Evolutionary conservation across 2,888 invertebrate genomes (phyloP).

Genomic region (Oligia fasciuncula): DNA sequence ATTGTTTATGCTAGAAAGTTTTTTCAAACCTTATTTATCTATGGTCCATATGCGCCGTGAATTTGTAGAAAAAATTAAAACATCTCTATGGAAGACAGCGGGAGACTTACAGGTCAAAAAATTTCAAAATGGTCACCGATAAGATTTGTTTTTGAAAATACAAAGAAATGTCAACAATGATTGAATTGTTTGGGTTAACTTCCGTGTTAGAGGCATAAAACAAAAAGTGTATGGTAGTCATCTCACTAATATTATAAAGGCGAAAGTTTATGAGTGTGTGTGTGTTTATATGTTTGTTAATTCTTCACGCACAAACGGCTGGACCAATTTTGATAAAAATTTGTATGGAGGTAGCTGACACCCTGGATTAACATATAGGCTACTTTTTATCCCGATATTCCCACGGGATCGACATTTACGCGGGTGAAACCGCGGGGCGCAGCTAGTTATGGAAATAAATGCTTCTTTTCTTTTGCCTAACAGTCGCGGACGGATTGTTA

Average conservation of each 20-base stretch:
- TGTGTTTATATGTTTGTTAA: too few species aligned
- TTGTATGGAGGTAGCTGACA: too few species aligned
- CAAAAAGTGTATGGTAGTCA: neutral
- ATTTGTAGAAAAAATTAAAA: conserved; percentile 41
- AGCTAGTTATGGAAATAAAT: neutral
- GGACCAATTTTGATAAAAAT: too few species aligned
- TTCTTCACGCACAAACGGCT: too few species aligned
- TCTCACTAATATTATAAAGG: too few species aligned
- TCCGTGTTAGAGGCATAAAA: conserved; percentile 32
- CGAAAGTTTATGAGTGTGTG: too few species aligned
- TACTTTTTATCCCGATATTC: too few species aligned
- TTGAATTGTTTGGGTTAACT: conserved; percentile 14
- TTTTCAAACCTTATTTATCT: conserved; percentile 46
- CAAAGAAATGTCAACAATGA: conserved; percentile 13
- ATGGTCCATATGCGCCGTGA: conserved; percentile 30
- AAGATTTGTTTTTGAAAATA: conserved; percentile 13
- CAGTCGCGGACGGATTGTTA: neutral
- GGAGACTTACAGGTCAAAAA: conserved; percentile 50
- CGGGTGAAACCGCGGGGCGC: too few species aligned
- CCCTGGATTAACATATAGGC: too few species aligned
- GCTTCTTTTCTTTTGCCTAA: neutral
- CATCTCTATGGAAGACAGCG: conserved; percentile 24
- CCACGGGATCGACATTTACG: too few species aligned
- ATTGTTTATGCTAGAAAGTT: conserved; percentile 65
- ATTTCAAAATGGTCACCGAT: conserved; percentile 22